Percentiles rank a stretch among this genome's conserved stretches.
Conservation (phyloP, 2,797 vertebrate genomes). For the Platyrinchus mystaceus region DNA sequence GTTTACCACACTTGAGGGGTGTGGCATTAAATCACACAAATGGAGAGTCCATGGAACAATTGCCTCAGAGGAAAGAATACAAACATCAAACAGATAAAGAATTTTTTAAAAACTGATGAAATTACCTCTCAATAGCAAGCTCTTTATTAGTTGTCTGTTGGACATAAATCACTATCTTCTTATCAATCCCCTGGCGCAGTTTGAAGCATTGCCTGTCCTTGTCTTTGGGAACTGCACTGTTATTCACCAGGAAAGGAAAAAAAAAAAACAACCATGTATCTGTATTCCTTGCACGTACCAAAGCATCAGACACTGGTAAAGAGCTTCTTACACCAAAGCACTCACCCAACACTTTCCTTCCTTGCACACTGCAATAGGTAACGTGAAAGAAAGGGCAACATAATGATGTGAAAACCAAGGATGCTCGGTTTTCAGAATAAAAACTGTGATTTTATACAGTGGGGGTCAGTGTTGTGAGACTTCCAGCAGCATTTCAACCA, state of each 20-base stretch:
- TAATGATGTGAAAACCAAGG: background rate
- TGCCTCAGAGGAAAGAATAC: background rate
- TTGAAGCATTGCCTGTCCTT: conserved; percentile 99
- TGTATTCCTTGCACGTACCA: background rate
- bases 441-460: background rate
- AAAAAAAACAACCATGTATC: background rate
- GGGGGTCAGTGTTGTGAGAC: background rate
- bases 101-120: background rate
- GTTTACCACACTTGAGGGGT: background rate
- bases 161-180: conserved; percentile 97
- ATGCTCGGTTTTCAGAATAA: background rate
- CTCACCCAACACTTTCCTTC: background rate
- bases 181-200: conserved; percentile 94
- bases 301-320: background rate
- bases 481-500: background rate
- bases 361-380: background rate
- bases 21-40: background rate
- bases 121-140: conserved; percentile 95
- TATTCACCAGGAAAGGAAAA: background rate
- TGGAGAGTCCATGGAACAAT: background rate
- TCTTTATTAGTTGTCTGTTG: conserved; percentile 98
- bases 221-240: conserved; percentile 96
- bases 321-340: background rate
- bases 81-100: background rate
- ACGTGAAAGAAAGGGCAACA: background rate